Conservation (phyloP, 2,797 vertebrate genomes). For the Pempheris klunzingeri region DNA sequence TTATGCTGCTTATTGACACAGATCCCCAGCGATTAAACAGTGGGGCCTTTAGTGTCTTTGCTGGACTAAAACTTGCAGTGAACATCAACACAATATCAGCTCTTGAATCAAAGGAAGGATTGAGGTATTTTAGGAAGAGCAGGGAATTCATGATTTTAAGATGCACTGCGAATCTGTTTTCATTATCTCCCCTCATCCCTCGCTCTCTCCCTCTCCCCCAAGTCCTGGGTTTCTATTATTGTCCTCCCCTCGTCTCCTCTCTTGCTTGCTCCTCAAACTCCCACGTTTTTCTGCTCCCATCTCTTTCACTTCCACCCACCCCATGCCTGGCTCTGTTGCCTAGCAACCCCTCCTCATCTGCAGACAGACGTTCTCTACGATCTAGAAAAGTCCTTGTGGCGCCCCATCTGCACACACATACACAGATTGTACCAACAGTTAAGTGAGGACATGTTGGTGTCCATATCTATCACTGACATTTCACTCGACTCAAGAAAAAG, state of each 20-base stretch:
- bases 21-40: background rate
- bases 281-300: slow-evolving; percentile 65
- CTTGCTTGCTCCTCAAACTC: slow-evolving; percentile 58
- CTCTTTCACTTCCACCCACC: slow-evolving; percentile 57
- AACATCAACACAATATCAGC: background rate
- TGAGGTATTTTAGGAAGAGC: slow-evolving; percentile 5
- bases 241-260: slow-evolving; percentile 41
- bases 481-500: background rate
- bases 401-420: background rate
- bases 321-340: slow-evolving; percentile 71
- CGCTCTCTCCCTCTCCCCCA: slow-evolving; percentile 21
- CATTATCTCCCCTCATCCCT: slow-evolving; percentile 39
- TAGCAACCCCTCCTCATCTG: slow-evolving; percentile 73
- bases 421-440: background rate
- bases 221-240: slow-evolving; percentile 49
- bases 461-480: background rate
- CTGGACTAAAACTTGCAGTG: background rate
- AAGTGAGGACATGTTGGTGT: background rate
- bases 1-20: background rate
- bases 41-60: background rate
- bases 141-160: slow-evolving; percentile 24
- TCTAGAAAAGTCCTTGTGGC: slow-evolving; percentile 47
- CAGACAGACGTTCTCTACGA: slow-evolving; percentile 49
- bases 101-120: background rate
- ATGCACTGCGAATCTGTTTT: slow-evolving; percentile 7